phyloP scores from a whole-genome alignment of 2,113 vertebrate species.

The Nipponia nippon region DNA sequence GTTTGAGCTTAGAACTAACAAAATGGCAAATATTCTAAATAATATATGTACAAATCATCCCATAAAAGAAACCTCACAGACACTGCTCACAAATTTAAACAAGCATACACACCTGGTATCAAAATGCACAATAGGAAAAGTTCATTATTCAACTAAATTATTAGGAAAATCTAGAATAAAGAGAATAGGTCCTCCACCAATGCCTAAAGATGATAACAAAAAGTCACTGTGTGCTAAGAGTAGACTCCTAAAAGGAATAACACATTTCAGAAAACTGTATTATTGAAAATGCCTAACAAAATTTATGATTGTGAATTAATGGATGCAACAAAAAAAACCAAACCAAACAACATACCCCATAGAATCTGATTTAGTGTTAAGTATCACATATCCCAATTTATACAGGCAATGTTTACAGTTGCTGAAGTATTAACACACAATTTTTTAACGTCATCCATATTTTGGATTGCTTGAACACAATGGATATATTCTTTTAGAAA shows the following conservation, averaged over 20 bases:
- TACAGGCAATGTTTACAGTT: not conserved
- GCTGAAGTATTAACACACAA: not conserved
- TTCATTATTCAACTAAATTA: not conserved
- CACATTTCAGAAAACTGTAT: not conserved
- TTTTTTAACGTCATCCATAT: not conserved
- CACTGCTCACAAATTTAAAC: not conserved
- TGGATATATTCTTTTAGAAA: not conserved
- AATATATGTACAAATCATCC: not conserved
- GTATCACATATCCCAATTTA: not conserved
- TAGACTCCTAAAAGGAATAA: not conserved
- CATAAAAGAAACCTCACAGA: not conserved
- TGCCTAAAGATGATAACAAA: not conserved
- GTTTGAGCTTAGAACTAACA: not conserved
- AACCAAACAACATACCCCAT: fast-evolving
- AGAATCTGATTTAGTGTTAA: not conserved
- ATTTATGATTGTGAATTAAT: not conserved
- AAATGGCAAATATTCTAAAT: not conserved
- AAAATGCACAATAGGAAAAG: not conserved
- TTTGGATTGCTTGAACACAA: not conserved
- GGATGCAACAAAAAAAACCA: not conserved
- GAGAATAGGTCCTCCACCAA: not conserved
- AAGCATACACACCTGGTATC: not conserved
- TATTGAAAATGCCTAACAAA: not conserved
- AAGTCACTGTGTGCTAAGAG: not conserved
- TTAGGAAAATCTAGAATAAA: not conserved